Evolutionary conservation across 2,888 invertebrate species (phyloP).

Genomic region (Acronicta leporina): DNA sequence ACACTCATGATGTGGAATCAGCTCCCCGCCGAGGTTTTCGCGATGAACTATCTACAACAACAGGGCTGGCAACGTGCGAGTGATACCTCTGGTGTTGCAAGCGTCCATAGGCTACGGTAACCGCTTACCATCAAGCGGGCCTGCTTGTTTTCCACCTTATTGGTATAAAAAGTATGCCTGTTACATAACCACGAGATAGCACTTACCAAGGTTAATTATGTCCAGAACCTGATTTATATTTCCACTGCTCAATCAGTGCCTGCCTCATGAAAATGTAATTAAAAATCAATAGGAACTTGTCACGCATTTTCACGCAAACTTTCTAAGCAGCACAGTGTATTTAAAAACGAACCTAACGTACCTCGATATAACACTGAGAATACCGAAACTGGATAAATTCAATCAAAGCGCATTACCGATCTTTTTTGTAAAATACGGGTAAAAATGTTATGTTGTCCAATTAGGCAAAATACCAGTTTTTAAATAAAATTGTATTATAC

Average conservation of each 20-base stretch:
- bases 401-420: neutral
- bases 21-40: too few species aligned
- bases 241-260: constrained; percentile 22
- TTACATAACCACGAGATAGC: too few species aligned
- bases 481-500: too few species aligned
- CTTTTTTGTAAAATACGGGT: neutral
- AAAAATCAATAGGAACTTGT: constrained; percentile 46
- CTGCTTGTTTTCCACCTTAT: too few species aligned
- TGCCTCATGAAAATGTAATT: constrained; percentile 36
- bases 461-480: constrained; percentile 23
- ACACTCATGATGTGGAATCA: too few species aligned
- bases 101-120: too few species aligned
- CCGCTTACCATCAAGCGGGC: too few species aligned
- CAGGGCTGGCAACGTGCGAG: too few species aligned
- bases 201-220: neutral
- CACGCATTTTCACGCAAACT: constrained; percentile 35
- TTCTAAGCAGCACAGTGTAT: constrained; percentile 8
- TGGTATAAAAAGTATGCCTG: too few species aligned
- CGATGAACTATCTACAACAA: too few species aligned
- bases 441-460: constrained; percentile 6
- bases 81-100: too few species aligned
- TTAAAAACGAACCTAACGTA: constrained; percentile 5
- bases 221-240: neutral
- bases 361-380: constrained; percentile 8
- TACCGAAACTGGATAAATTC: neutral